Evolutionary conservation across 2,113 vertebrate genomes (phyloP).

Genomic region (Redunca redunca): DNA sequence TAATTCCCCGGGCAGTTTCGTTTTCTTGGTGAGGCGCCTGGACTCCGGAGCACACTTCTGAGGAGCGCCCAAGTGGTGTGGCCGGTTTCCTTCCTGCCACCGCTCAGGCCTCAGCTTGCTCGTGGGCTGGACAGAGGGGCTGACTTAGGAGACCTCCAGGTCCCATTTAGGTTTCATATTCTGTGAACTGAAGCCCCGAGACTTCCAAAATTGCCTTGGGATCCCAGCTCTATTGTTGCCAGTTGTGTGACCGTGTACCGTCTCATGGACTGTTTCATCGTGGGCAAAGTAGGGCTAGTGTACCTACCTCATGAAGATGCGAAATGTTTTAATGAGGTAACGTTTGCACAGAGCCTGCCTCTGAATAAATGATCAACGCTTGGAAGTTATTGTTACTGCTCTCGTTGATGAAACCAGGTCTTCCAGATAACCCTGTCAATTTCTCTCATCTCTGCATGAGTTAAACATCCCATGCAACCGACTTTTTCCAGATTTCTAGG

Average conservation of each 20-base stretch:
- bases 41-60: neutral
- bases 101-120: neutral
- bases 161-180: no score
- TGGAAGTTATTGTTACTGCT: neutral
- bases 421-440: neutral
- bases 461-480: neutral
- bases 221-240: neutral
- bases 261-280: neutral
- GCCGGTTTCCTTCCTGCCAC: neutral
- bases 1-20: slow-evolving; percentile 53
- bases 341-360: neutral
- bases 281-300: neutral
- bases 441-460: neutral
- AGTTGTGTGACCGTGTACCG: neutral
- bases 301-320: neutral
- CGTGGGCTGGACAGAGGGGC: neutral
- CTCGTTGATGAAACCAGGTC: neutral
- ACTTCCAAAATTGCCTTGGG: neutral
- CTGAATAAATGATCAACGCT: neutral
- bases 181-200: neutral
- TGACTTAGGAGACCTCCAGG: neutral
- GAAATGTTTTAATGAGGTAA: neutral
- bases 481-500: neutral
- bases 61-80: neutral
- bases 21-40: slow-evolving; percentile 43